Conservation (phyloP, 2,888 invertebrate species). For the Drosophila testacea region DNA sequence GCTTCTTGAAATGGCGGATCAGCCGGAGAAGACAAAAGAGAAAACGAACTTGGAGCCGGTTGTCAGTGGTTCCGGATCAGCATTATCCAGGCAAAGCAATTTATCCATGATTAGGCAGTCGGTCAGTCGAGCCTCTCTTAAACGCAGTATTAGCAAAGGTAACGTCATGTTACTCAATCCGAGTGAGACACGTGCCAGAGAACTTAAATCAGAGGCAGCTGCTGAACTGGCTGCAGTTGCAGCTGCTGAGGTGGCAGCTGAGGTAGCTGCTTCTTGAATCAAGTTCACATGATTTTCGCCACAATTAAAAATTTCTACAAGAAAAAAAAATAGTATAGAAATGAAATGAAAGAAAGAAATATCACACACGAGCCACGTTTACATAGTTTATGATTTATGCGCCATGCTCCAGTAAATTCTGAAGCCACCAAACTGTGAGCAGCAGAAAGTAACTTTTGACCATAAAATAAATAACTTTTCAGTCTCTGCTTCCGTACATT, state of each 20-base stretch:
- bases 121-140: background rate
- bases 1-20: conserved; percentile 4
- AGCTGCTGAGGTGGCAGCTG: conserved; percentile 13
- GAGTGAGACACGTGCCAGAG: conserved; percentile 12
- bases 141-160: background rate
- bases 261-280: background rate
- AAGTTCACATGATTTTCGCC: background rate
- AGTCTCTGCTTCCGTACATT: conserved; percentile 28
- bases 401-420: conserved; percentile 65
- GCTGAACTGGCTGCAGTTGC: conserved; percentile 7
- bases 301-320: conserved; percentile 18
- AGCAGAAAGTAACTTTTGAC: conserved; percentile 76
- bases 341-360: conserved; percentile 14
- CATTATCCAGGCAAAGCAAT: background rate
- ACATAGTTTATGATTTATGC: conserved; percentile 73
- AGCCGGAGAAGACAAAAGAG: rapidly evolving
- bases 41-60: background rate
- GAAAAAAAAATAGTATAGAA: background rate
- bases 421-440: conserved; percentile 56
- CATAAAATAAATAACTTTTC: conserved; percentile 80
- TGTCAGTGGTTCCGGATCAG: background rate
- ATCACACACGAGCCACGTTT: conserved; percentile 62
- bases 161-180: conserved; percentile 15
- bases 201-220: conserved; percentile 9
- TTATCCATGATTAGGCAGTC: background rate